phyloP scores from a whole-genome alignment of 2,797 vertebrate genomes.

The Zalophus californianus region DNA sequence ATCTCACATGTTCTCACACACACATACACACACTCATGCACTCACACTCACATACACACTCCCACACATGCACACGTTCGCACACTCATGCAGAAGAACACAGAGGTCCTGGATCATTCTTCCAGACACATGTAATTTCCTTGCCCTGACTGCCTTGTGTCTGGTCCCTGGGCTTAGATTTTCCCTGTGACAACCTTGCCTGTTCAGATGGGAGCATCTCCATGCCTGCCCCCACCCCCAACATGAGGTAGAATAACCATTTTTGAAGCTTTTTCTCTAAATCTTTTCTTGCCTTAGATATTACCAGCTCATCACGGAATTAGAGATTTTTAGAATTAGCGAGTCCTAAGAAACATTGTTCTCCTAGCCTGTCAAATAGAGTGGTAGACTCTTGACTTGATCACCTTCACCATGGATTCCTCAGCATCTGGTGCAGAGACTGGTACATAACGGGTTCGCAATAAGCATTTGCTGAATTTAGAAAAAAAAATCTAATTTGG shows the following conservation, averaged over 20 bases:
- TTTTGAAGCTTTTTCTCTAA: background rate
- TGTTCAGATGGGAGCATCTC: background rate
- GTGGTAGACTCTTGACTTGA: background rate
- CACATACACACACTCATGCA: no score
- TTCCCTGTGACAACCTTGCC: background rate
- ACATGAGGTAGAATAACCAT: background rate
- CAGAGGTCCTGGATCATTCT: background rate
- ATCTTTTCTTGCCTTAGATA: slow-evolving; percentile 13
- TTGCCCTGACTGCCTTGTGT: background rate
- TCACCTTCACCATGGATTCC: background rate
- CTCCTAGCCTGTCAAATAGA: background rate
- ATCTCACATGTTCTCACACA: background rate
- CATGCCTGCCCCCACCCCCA: background rate
- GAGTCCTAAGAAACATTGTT: background rate
- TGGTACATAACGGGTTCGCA: background rate
- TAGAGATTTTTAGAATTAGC: background rate
- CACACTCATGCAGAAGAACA: background rate
- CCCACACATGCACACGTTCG: background rate
- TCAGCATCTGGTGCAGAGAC: background rate
- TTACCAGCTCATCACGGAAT: background rate
- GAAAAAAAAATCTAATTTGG: background rate
- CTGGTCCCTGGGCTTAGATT: background rate
- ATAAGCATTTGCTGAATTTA: background rate
- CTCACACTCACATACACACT: background rate
- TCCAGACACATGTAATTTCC: background rate